phyloP scores from a whole-genome alignment of 2,113 vertebrate species.

The Amblyopsis rosae region DNA sequence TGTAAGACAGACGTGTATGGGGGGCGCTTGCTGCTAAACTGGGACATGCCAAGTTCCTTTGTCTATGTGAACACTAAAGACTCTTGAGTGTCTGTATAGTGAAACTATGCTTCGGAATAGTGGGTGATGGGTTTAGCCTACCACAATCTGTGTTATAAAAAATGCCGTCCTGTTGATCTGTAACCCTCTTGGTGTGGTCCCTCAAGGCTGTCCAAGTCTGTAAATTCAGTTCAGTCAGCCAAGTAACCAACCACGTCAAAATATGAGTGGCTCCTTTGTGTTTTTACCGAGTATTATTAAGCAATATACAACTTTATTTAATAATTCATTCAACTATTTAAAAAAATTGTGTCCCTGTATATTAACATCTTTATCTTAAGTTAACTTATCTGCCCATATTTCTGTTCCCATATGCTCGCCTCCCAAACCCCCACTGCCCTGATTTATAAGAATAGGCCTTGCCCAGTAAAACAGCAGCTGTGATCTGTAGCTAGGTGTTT shows the following conservation, averaged over 20 bases:
- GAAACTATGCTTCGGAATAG: not conserved
- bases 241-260: too few species aligned
- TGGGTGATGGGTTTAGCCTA: not conserved
- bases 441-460: constrained; percentile 63
- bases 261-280: too few species aligned
- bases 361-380: constrained; percentile 44
- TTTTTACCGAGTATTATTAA: too few species aligned
- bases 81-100: constrained; percentile 34
- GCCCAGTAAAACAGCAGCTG: constrained; percentile 63
- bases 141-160: constrained; percentile 14
- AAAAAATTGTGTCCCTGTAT: too few species aligned
- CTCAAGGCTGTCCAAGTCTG: not conserved
- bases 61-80: constrained; percentile 21
- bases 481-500: constrained; percentile 49
- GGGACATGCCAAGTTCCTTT: constrained; percentile 44
- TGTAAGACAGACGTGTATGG: not conserved
- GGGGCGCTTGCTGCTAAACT: constrained; percentile 12
- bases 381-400: constrained; percentile 34
- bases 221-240: constrained; percentile 4
- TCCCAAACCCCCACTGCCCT: constrained; percentile 26
- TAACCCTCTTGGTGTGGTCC: not conserved
- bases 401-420: not conserved
- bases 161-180: constrained; percentile 3
- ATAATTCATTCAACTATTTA: too few species aligned
- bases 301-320: too few species aligned